These are phyloP conservation scores for Sus cebifrons DNA, from an alignment of 2,797 vertebrate species.

Conservation along the genomic window DNA sequence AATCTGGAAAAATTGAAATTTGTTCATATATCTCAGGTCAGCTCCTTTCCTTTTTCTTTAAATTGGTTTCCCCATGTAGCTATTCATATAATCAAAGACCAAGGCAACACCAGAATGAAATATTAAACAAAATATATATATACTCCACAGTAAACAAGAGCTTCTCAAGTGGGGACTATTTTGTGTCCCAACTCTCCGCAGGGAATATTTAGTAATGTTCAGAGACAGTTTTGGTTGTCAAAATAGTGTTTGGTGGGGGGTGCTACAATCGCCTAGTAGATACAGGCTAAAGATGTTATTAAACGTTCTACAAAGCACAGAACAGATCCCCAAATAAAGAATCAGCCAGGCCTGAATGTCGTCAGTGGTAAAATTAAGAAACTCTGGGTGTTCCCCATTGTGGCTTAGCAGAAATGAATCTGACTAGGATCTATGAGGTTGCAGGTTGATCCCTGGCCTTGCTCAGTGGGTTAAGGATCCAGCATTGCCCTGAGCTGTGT, in stretches of 20 bases:
- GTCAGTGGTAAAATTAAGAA: background rate
- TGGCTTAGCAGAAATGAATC: no score
- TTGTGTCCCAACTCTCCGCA: background rate
- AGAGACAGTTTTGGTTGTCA: background rate
- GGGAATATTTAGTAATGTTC: background rate
- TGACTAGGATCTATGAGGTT: no score
- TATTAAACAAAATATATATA: background rate
- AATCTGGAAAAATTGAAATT: background rate
- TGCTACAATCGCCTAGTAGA: no score
- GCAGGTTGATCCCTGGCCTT: no score
- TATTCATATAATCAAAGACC: background rate
- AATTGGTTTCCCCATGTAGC: background rate
- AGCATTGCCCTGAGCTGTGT: no score
- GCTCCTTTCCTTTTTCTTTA: background rate
- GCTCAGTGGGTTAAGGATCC: no score
- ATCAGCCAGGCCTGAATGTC: background rate
- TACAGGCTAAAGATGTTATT: no score
- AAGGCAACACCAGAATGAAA: background rate
- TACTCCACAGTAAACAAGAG: background rate
- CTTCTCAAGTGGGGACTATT: background rate
- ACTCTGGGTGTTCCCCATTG: background rate
- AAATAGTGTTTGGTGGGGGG: background rate
- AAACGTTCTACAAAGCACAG: no score
- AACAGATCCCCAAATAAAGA: background rate
- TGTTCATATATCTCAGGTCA: background rate